Evolutionary conservation across 1,140 invertebrate species (phyloP), one percentile per base, ranked within the genome.

Genomic region (Cataglyphis hispanica): DNA sequence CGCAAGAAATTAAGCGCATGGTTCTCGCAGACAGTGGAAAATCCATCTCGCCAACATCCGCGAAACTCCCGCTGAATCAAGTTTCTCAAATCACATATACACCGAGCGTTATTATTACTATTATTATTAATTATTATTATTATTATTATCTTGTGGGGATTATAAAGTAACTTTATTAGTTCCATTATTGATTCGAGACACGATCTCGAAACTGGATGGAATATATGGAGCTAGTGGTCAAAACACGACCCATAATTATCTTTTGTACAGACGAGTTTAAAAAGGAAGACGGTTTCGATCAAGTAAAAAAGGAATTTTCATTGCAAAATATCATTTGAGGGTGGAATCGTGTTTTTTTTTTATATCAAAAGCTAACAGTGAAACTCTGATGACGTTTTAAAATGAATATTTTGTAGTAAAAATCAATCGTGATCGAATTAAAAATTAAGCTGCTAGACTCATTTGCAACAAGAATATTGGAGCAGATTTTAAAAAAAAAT

Each of bases 281-380:
- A 27, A 80, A 69, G 50, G 50, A 85, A 78, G 63, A 80, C 72
- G 31, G 37, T 85, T 80, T n/a, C 67, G 37, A 67, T 46, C 40
- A 67, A 60, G 16, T 50, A 37, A 69, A 58, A 85, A 53, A 66
- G 46, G 43, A 53, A 69, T 83, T 66, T 83, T 72, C 66, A 46
- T 81, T 61, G 67, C 72, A n/a, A 60, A 74, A 25, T 16, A 43
- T 77, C 43, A 53, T n/a, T 81, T 25, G 66, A 25, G 16, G 19
- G 13, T 25, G 34, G 27, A 31, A 3, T 61, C 7, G 27, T 53
- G 27, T 64, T 43, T 61, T 11, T 11, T 16, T 19, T 22, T 46
- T 72, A 43, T 43, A 81, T 16, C 53, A 60, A 46, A 22, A 27
- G 10, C 58, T 43, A 37, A 40, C 46, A 81, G 50, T 27, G 25